These are phyloP conservation scores for Laticauda colubrina DNA, from an alignment of 2,113 vertebrate species.

Conservation along the genomic window DNA sequence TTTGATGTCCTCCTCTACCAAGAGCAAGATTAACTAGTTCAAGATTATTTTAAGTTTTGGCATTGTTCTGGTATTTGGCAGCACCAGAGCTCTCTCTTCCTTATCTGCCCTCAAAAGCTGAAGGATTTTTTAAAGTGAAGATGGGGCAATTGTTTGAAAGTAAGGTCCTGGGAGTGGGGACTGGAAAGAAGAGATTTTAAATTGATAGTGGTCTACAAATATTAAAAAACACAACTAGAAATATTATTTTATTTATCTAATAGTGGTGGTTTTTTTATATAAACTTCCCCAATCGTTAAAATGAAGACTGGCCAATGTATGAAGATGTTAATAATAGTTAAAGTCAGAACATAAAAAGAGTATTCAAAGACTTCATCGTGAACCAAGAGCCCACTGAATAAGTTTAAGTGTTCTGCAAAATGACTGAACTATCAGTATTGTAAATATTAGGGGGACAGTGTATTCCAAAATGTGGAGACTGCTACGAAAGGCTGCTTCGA, in stretches of 20 bases:
- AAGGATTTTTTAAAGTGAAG: not conserved
- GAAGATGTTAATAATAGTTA: not conserved
- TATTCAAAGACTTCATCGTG: not conserved
- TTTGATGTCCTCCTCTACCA: not conserved
- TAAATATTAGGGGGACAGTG: not conserved
- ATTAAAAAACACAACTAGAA: not conserved
- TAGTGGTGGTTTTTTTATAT: not conserved
- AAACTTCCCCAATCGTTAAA: not conserved
- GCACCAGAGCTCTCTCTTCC: not conserved
- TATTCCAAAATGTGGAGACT: not conserved
- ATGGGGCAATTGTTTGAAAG: not conserved
- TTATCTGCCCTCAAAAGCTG: not conserved
- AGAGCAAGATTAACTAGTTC: not conserved
- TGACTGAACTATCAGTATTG: not conserved
- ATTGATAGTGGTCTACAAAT: not conserved
- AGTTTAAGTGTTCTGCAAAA: not conserved
- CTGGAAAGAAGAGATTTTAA: not conserved
- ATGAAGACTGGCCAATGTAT: not conserved
- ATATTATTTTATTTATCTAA: not conserved
- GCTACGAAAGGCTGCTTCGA: not conserved
- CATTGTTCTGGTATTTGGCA: not conserved
- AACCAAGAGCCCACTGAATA: not conserved
- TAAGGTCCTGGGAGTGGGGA: no score
- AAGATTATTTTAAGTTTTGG: not conserved
- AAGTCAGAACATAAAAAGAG: not conserved